Evolutionary conservation across 2,888 invertebrate species (phyloP), one percentile per base, ranked within the genome.

Genomic region (Chironomus tentans): DNA sequence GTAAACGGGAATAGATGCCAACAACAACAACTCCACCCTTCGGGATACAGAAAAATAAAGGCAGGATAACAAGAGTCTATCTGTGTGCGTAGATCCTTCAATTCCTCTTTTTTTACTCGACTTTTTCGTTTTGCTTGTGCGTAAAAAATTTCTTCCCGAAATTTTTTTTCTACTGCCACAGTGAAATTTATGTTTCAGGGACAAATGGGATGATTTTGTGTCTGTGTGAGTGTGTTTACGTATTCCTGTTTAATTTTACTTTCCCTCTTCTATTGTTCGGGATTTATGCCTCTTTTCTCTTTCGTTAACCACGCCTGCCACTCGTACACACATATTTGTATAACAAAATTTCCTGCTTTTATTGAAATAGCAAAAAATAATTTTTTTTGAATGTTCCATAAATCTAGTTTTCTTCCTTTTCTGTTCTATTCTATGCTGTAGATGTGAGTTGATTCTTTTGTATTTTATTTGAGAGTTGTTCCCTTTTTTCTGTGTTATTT

Each of bases 271-370:
- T 62, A 38, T 38, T 72, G 21, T 61, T 50, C 50, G 72, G 72
- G 72, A 21, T 56, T 12, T 22, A 13, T 61, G 48, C 46, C 38
- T 38, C 38, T 38, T 38, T 38, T 38, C 38, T 38, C 38, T 38
- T 38, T 38, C 38, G 38, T 38, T 62, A 72, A 72, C 72, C 72
- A 72, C 72, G 72, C 72, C 72, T 72, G 72, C 50, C 70, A 24
- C 38, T 38, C 38, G 38, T 38, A 38, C 38, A 38, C 38, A 38
- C 38, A 70, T 56, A 15, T 56, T 56, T 56, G 56, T 56, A 15
- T 56, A 15, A 50, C 15, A 3, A 50, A 50, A 50, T 50, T 15
- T 50, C 15, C 13, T 62, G 10, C 28, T 28, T 28, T 28, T 28
- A 28, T 28, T 28, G 38, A 38, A 38, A 38, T 38, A 38, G 38